These are phyloP conservation scores for Papilio dardanus DNA, from an alignment of 1,140 invertebrate species.

Conservation along the genomic window DNA sequence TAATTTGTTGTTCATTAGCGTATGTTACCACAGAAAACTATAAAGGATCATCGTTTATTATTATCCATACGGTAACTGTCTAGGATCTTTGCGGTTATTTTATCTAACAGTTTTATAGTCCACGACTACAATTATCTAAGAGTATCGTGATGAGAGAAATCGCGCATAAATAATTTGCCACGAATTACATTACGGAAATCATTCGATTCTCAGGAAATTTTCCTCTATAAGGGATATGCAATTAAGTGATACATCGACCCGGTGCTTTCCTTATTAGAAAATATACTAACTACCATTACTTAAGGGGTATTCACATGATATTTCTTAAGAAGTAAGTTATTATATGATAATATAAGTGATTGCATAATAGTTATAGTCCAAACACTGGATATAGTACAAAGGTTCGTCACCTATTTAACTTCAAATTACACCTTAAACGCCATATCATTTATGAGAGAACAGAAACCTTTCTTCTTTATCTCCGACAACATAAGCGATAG, in stretches of 20 bases:
- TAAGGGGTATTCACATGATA: neutral
- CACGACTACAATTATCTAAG: neutral
- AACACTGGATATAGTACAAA: too few species aligned
- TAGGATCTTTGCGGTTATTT: neutral
- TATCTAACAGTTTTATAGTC: too few species aligned
- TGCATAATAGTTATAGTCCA: too few species aligned
- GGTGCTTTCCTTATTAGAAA: neutral
- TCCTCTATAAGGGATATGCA: constrained; percentile 12
- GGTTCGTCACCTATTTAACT: too few species aligned
- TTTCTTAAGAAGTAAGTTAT: neutral
- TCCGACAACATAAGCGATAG: too few species aligned
- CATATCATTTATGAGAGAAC: too few species aligned
- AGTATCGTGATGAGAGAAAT: neutral
- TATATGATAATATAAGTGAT: too few species aligned
- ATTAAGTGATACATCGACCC: neutral
- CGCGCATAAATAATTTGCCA: neutral
- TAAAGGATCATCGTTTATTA: neutral
- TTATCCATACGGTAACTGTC: neutral
- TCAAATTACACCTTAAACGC: too few species aligned
- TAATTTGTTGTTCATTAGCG: constrained; percentile 25
- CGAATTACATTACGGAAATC: constrained; percentile 6
- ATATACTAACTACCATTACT: neutral
- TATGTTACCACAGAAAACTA: neutral
- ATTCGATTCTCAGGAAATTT: neutral
- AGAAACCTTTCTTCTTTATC: too few species aligned